Evolutionary conservation across 2,888 invertebrate species (phyloP).

Genomic region (Apamea crenata): DNA sequence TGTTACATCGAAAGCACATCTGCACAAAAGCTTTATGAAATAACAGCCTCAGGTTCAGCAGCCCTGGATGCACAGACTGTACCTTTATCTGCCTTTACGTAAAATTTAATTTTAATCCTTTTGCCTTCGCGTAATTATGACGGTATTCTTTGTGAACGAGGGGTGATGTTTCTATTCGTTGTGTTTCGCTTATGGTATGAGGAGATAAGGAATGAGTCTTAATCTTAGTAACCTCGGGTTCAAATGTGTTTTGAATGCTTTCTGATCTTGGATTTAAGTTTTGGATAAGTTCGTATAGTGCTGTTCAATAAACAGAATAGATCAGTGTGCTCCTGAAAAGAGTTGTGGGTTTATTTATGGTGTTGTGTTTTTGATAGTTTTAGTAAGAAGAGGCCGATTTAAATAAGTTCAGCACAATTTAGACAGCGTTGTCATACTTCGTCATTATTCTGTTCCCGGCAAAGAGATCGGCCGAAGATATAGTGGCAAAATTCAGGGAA

Average conservation of each 20-base stretch:
- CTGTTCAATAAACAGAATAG: background rate
- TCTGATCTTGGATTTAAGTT: background rate
- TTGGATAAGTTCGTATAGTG: background rate
- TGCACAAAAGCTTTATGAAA: slow-evolving; percentile 36
- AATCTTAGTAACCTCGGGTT: background rate
- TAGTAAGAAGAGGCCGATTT: background rate
- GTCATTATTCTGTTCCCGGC: background rate
- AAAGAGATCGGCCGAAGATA: background rate
- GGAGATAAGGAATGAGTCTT: background rate
- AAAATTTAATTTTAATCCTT: slow-evolving; percentile 61
- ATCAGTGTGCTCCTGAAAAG: background rate
- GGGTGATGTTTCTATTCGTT: slow-evolving; percentile 6
- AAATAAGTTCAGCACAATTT: background rate
- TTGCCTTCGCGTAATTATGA: slow-evolving; percentile 28
- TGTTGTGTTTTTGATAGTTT: background rate
- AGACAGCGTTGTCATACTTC: background rate
- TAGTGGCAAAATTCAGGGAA: background rate
- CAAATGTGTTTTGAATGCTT: background rate
- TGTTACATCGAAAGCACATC: slow-evolving; percentile 20
- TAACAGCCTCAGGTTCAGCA: slow-evolving; percentile 7
- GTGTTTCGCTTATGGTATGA: slow-evolving; percentile 6
- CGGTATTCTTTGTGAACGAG: slow-evolving; percentile 26
- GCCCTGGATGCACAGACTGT: slow-evolving; percentile 21
- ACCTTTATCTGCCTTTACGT: slow-evolving; percentile 30
- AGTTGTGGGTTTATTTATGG: background rate